These are phyloP conservation scores for Mobula birostris DNA, from an alignment of 2,113 vertebrate genomes.

Conservation along the genomic window DNA sequence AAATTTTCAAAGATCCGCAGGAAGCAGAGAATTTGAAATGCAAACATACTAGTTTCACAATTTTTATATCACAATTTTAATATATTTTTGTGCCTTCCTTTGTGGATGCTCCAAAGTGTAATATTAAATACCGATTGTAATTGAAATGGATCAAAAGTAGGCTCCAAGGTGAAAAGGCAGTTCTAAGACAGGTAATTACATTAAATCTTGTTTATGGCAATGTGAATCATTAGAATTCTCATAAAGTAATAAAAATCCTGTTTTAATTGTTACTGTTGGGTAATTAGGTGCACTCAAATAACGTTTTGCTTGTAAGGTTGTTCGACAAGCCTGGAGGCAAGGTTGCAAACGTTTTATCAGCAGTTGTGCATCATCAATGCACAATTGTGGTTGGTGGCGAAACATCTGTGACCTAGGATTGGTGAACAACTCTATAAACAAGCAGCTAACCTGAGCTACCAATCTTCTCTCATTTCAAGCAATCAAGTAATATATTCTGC, in stretches of 20 bases:
- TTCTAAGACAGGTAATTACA: background rate
- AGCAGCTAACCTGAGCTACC: too few species aligned
- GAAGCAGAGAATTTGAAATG: background rate
- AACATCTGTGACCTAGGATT: too few species aligned
- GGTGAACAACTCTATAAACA: too few species aligned
- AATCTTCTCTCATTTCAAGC: too few species aligned
- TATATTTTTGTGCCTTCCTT: background rate
- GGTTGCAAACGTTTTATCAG: too few species aligned
- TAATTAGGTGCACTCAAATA: background rate
- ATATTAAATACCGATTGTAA: background rate
- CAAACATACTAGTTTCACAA: background rate
- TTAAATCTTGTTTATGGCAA: background rate
- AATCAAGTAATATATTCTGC: too few species aligned
- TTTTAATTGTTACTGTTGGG: background rate
- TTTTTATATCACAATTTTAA: background rate
- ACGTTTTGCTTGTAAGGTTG: too few species aligned
- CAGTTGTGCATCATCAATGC: too few species aligned
- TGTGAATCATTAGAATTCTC: background rate
- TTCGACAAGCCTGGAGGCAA: too few species aligned
- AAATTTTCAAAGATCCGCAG: background rate
- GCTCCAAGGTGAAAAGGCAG: background rate
- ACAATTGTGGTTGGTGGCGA: too few species aligned
- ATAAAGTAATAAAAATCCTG: background rate
- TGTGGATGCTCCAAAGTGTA: background rate
- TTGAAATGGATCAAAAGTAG: background rate